Base-by-base conservation (phyloP, 2,113 vertebrate genomes). In the Neotoma lepida region DNA sequence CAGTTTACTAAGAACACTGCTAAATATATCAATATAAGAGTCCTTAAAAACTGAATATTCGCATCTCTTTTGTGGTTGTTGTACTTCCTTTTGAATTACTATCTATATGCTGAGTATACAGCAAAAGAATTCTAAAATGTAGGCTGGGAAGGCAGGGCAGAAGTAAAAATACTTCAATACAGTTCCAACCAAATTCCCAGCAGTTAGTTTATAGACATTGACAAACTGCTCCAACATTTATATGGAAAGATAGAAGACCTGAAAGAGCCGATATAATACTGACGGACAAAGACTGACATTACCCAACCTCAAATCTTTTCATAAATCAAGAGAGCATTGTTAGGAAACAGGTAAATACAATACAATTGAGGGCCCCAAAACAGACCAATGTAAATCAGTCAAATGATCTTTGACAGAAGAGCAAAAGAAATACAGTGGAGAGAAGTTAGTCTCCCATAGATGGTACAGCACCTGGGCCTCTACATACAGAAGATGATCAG, bases 31-130 rank as follows among this genome's bases (percentile, higher is more conserved):
- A 87, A 46, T 81, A 18, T 49, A 68, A 2, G 22, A 94, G 28
- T 63, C 71, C 51, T 74, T 94, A 78, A 95, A 97, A 90, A 9
- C 28, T 81, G 88, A 88, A 63, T 44, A 93, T 46, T 56, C 86
- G 28, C 64, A 80, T 64, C 64, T 80, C 39, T 24, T 84, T 30
- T 77, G 14, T 89, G 56, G 51, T 14, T 93, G 51, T 54, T 18
- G 3, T 66, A n/a, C 46, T 81, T 86, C 92, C 61, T 94, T 95
- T 80, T 78, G 26, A 93, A 90, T 61, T 88, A 90, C 20, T 35
- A 88, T 71, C 3, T 49, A 86, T 78, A 66, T 94, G 90, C 61
- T 71, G 28, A 91, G 12, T 54, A 74, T 54, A 10, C 58, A 95
- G 22, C 93, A 14, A 97, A 95, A 94, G 12, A 93, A 93, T 12